phyloP scores from a whole-genome alignment of 1,140 invertebrate species.

The Coboldia fuscipes region DNA sequence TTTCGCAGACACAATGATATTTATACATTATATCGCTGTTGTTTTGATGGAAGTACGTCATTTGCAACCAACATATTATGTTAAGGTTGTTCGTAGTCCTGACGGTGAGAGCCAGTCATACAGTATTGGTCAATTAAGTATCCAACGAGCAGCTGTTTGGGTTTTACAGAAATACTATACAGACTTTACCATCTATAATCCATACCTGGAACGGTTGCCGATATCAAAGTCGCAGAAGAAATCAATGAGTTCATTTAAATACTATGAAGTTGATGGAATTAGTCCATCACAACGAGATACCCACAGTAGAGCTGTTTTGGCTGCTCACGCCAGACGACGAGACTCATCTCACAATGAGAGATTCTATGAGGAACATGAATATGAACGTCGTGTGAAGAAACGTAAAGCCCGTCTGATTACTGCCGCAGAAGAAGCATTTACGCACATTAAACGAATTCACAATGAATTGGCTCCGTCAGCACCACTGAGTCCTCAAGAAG shows the following conservation, averaged over 20 bases:
- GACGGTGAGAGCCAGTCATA: constrained; percentile 77
- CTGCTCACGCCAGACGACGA: constrained; percentile 45
- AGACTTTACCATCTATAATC: constrained; percentile 92
- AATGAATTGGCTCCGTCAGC: constrained; percentile 36
- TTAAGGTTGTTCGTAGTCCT: constrained; percentile 82
- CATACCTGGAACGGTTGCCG: constrained; percentile 78
- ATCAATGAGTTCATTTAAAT: constrained; percentile 67
- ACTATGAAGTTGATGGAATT: constrained; percentile 87
- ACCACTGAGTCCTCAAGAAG: constrained; percentile 83
- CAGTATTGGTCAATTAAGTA: constrained; percentile 75
- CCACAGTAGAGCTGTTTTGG: constrained; percentile 40
- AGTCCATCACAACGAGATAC: constrained; percentile 44
- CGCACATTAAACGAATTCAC: constrained; percentile 71
- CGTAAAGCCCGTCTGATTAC: constrained; percentile 69
- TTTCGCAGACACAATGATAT: constrained; percentile 78
- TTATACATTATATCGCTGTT: constrained; percentile 87
- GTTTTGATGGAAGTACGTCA: constrained; percentile 83
- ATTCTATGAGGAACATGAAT: constrained; percentile 95
- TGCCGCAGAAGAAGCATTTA: constrained; percentile 92
- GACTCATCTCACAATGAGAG: constrained; percentile 88
- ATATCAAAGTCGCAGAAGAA: constrained; percentile 62
- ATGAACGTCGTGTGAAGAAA: constrained; percentile 80
- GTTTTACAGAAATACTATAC: constrained; percentile 88
- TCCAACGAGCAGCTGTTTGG: constrained; percentile 87
- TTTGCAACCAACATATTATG: constrained; percentile 68